phyloP scores from a whole-genome alignment of 2,113 vertebrate genomes.

The Pterocles burchelli region DNA sequence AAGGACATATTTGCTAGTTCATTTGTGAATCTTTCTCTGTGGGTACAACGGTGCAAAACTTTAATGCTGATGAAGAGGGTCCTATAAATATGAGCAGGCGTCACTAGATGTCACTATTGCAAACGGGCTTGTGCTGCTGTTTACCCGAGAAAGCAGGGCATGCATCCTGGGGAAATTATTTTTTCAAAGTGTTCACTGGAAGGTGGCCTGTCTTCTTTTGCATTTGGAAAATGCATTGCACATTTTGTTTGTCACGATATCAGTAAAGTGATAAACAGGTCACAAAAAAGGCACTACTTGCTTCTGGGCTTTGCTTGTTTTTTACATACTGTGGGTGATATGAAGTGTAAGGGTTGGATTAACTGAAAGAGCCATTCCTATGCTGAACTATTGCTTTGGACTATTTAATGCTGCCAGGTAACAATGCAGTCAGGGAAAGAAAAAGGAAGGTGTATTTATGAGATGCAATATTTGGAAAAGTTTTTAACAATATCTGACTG shows the following conservation, averaged over 20 bases:
- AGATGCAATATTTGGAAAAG: neutral
- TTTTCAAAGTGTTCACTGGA: neutral
- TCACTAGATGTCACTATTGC: conserved; percentile 50
- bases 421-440: neutral
- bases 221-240: neutral
- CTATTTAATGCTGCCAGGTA: neutral
- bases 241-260: neutral
- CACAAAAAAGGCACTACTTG: neutral
- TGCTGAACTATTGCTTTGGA: neutral
- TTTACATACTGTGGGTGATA: neutral
- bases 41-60: neutral
- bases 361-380: rapidly evolving
- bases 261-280: neutral
- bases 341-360: neutral
- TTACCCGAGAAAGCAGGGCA: neutral
- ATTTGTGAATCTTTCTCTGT: neutral
- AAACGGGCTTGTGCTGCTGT: neutral
- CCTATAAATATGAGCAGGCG: neutral
- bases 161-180: neutral
- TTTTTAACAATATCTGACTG: neutral
- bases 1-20: neutral
- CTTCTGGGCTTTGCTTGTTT: neutral
- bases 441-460: neutral
- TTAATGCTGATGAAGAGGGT: neutral
- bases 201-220: neutral